Conservation (phyloP, 1,140 invertebrate genomes). For the Metaphire vulgaris region DNA sequence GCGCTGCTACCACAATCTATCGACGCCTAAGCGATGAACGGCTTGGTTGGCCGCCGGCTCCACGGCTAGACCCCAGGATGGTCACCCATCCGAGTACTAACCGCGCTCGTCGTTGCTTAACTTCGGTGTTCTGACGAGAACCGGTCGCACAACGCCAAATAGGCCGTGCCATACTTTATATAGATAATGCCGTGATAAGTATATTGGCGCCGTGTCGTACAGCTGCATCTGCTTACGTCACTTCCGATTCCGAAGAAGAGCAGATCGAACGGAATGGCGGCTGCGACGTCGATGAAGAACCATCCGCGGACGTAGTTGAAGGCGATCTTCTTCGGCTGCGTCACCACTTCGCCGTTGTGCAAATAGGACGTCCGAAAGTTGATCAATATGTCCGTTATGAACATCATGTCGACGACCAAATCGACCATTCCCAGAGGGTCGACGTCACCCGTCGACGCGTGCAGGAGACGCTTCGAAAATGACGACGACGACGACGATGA, state of each 20-base stretch:
- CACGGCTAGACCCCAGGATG: too few species aligned
- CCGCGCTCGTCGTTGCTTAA: too few species aligned
- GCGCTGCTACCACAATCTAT: too few species aligned
- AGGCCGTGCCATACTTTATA: too few species aligned
- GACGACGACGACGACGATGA: too few species aligned
- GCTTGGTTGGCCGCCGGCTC: too few species aligned
- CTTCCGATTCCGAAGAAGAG: conserved; percentile 51
- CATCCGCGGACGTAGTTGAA: conserved; percentile 51
- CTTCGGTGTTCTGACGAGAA: too few species aligned
- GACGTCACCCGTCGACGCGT: conserved; percentile 37
- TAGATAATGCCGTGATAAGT: too few species aligned
- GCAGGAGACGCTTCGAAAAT: conserved; percentile 34
- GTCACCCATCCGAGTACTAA: too few species aligned
- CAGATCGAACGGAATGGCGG: conserved; percentile 51
- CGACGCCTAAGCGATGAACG: too few species aligned
- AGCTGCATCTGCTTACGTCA: conserved; percentile 12
- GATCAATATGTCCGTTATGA: conserved; percentile 52
- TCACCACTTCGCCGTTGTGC: conserved; percentile 49
- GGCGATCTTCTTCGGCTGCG: conserved; percentile 49
- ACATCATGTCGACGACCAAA: conserved; percentile 52
- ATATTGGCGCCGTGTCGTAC: too few species aligned
- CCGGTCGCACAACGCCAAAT: too few species aligned
- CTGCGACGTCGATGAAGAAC: conserved; percentile 51
- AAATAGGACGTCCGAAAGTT: conserved; percentile 53
- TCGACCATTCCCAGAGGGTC: conserved; percentile 51